Base-by-base conservation (phyloP, 2,888 invertebrate genomes). In the Operophtera brumata region DNA sequence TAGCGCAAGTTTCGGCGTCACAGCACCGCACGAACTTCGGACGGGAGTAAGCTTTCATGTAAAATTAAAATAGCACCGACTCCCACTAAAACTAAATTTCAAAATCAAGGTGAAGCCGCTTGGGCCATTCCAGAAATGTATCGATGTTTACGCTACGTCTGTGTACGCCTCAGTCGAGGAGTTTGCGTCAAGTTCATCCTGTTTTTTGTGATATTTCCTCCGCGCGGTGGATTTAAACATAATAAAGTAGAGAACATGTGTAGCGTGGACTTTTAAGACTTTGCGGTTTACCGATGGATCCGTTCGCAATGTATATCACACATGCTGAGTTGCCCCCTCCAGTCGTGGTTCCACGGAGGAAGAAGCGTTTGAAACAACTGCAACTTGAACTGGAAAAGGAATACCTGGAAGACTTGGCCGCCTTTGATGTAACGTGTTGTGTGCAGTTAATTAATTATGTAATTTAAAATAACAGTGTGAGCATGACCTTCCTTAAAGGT, bases 101-200 rank as follows among this genome's bases (percentile, higher is more conserved):
- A 89, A 90, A 89, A 89, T 89, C 90, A 89, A 89, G 90, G 90
- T 89, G 87, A 89, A 76, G 82, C 71, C 78, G 77, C 79, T 80
- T 81, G 77, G 71, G 83, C 75, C 85, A 80, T 86, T 88, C 81
- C 80, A 80, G 84, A 82, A 79, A 83, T 82, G 86, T 76, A 76
- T 67, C 68, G 59, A 67, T 79, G 81, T 84, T 82, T 80, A 83
- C 79, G 69, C 71, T 69, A 65, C 66, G 72, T 65, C 74, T 73
- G 77, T 69, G 64, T 71, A 70, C 70, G 71, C 61, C 67, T 67
- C 71, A 62, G 74, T 77, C 72, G 74, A 63, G 70, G 61, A 70
- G 66, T 70, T 77, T 72, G 71, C 78, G 75, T 80, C 75, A 73
- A 70, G 65, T 73, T 72, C 77, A 73, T 78, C 75, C 73, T 78